Evolutionary conservation across 2,888 invertebrate genomes (phyloP).

Genomic region (Anoncus sp.): DNA sequence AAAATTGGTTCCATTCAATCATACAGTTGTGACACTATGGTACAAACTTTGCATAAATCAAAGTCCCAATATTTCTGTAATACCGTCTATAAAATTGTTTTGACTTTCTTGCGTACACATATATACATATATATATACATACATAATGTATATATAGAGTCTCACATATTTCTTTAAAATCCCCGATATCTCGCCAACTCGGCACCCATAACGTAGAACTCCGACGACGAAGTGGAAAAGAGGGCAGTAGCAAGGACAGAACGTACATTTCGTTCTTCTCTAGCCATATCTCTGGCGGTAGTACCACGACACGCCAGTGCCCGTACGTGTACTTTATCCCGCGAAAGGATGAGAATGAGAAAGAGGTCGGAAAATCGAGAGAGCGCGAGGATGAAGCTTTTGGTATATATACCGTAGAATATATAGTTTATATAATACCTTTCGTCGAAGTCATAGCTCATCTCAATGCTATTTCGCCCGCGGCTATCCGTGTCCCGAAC

Average conservation of each 20-base stretch:
- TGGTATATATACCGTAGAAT: constrained; percentile 10
- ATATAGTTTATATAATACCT: constrained; percentile 38
- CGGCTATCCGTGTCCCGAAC: constrained; percentile 62
- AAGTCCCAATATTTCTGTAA: constrained; percentile 16
- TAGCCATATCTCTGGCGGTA: constrained; percentile 35
- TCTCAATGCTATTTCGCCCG: constrained; percentile 57
- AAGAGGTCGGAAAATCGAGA: constrained; percentile 18
- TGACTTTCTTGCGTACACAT: too few species aligned
- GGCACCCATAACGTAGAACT: constrained; percentile 26
- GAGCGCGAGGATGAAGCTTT: constrained; percentile 11
- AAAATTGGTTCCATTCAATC: too few species aligned
- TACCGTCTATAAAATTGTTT: constrained; percentile 8
- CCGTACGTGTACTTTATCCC: constrained; percentile 55
- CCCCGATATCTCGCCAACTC: constrained; percentile 48
- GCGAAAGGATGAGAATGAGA: constrained; percentile 43
- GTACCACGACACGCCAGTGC: constrained; percentile 36
- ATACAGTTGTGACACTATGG: too few species aligned
- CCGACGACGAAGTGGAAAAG: constrained; percentile 33
- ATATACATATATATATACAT: too few species aligned
- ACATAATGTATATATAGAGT: constrained; percentile 11
- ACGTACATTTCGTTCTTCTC: constrained; percentile 50
- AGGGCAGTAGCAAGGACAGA: constrained; percentile 6
- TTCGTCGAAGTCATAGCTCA: constrained; percentile 73
- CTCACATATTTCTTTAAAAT: constrained; percentile 49
- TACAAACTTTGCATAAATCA: constrained; percentile 4